Percentiles rank a stretch among this genome's conserved stretches.
Conservation (phyloP, 2,888 invertebrate genomes). For the Diplazon laetatorius region DNA sequence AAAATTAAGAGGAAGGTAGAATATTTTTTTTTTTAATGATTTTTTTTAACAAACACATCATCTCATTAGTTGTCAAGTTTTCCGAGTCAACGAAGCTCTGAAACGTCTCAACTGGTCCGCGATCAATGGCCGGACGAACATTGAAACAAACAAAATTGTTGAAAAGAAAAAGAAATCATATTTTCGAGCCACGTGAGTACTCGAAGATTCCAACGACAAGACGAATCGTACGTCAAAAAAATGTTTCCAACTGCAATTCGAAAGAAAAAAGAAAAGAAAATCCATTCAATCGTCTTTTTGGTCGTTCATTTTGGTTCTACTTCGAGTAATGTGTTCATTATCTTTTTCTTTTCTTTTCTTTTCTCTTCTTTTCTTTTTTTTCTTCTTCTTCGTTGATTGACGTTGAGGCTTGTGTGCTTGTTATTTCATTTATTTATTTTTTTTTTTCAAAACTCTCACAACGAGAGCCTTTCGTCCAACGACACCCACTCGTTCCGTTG, state of each 20-base stretch:
- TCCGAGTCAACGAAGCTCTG: not conserved
- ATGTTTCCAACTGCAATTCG: not conserved
- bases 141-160: conserved; percentile 7
- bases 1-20: too few relatives aligned
- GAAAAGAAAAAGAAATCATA: conserved; percentile 17
- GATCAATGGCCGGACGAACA: conserved; percentile 21
- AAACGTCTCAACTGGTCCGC: conserved; percentile 10
- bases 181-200: conserved; percentile 12
- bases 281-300: too few relatives aligned
- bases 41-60: too few relatives aligned
- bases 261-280: not conserved
- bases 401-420: too few relatives aligned
- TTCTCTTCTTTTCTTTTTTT: not conserved
- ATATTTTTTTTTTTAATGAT: too few relatives aligned
- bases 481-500: too few relatives aligned
- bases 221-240: conserved; percentile 10
- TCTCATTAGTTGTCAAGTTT: too few relatives aligned
- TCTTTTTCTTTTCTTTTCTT: not conserved
- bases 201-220: not conserved
- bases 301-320: not conserved
- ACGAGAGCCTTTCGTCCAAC: not conserved
- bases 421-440: too few relatives aligned
- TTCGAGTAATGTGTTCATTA: not conserved
- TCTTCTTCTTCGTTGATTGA: not conserved
- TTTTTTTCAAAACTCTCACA: not conserved